Evolutionary conservation across 1,140 invertebrate species (phyloP).

Genomic region (Uloborus diversus): DNA sequence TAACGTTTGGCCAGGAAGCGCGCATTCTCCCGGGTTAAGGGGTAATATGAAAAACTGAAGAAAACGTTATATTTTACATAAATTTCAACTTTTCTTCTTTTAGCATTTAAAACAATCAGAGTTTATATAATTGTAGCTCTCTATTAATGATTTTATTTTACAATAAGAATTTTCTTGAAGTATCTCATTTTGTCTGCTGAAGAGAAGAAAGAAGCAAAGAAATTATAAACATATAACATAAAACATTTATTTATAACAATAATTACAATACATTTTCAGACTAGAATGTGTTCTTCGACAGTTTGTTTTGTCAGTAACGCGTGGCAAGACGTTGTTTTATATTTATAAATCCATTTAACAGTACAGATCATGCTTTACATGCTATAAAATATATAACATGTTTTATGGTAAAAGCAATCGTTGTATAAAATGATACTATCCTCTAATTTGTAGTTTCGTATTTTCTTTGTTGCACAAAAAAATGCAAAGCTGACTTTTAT

Average conservation of each 20-base stretch:
- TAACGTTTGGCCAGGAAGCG: too few species aligned
- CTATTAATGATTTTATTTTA: too few species aligned
- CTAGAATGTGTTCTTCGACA: slow-evolving; percentile 20
- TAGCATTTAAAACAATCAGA: too few species aligned
- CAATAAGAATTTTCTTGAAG: too few species aligned
- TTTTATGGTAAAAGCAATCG: neutral
- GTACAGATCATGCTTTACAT: neutral
- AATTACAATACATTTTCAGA: slow-evolving; percentile 31
- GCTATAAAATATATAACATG: neutral
- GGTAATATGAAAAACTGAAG: too few species aligned
- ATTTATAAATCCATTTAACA: slow-evolving; percentile 3
- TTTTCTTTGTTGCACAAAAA: neutral
- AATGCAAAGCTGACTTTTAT: too few species aligned
- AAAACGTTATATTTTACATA: too few species aligned
- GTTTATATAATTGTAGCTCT: too few species aligned
- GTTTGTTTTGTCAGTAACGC: slow-evolving; percentile 19
- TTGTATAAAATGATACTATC: neutral
- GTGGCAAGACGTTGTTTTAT: slow-evolving; percentile 5
- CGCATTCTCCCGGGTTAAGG: too few species aligned
- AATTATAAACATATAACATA: slow-evolving; percentile 28
- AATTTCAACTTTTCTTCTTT: too few species aligned
- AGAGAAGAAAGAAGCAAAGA: neutral
- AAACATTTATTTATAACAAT: slow-evolving; percentile 46
- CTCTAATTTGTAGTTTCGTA: neutral
- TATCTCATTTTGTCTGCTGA: too few species aligned